phyloP scores from a whole-genome alignment of 1,140 invertebrate genomes.

The Bathynomus jamesi region DNA sequence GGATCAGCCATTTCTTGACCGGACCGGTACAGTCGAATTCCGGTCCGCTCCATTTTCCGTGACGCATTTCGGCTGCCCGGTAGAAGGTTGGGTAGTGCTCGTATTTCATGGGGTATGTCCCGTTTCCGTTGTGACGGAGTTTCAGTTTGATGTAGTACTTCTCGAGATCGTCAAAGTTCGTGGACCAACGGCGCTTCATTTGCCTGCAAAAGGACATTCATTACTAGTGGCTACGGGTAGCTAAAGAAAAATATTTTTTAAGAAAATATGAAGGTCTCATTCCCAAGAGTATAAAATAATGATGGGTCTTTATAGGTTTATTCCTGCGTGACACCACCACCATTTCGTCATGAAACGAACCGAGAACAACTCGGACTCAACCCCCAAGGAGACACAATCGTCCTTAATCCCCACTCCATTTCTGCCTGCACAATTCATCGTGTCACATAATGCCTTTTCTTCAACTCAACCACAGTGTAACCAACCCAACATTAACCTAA shows the following conservation, averaged over 20 bases:
- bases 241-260: neutral
- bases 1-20: constrained; percentile 87
- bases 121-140: constrained; percentile 78
- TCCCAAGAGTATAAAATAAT: neutral
- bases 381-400: too few species aligned
- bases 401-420: too few species aligned
- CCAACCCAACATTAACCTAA: too few species aligned
- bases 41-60: constrained; percentile 46
- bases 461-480: too few species aligned
- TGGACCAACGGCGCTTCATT: constrained; percentile 84
- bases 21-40: constrained; percentile 89
- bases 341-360: too few species aligned
- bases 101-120: constrained; percentile 69
- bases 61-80: constrained; percentile 22
- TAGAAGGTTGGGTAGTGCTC: constrained; percentile 86
- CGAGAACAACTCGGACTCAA: too few species aligned
- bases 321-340: too few species aligned
- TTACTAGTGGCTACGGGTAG: neutral
- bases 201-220: constrained; percentile 47
- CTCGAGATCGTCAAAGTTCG: constrained; percentile 84
- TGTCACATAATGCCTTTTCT: too few species aligned
- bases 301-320: too few species aligned
- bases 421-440: too few species aligned
- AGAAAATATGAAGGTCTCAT: neutral
- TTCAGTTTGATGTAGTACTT: constrained; percentile 88